Evolutionary conservation across 2,888 invertebrate species (phyloP).

Genomic region (Ectemnius continuus): DNA sequence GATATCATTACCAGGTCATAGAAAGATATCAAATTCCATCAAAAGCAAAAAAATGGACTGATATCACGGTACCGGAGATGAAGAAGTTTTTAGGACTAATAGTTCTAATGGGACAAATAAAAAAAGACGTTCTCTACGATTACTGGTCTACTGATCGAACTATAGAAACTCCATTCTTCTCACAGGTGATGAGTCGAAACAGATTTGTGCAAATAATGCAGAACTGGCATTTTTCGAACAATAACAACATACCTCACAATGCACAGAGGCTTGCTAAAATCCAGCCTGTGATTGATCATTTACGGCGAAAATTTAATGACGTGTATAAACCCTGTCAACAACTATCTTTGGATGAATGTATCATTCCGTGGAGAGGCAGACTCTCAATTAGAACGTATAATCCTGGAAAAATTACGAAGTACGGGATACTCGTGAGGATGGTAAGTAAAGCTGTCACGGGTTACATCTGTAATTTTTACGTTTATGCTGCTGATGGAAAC

Average conservation of each 20-base stretch:
- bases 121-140: constrained; percentile 29
- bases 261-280: constrained; percentile 26
- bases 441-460: constrained; percentile 46
- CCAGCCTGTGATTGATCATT: constrained; percentile 32
- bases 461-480: constrained; percentile 35
- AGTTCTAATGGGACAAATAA: constrained; percentile 34
- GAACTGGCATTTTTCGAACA: constrained; percentile 28
- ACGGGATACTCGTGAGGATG: constrained; percentile 50
- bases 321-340: constrained; percentile 42
- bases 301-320: constrained; percentile 29
- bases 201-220: constrained; percentile 42
- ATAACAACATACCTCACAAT: constrained; percentile 19
- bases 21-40: constrained; percentile 1
- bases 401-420: constrained; percentile 51
- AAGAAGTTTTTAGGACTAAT: constrained; percentile 37
- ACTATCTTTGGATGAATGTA: constrained; percentile 48
- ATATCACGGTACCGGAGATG: constrained; percentile 32
- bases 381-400: constrained; percentile 49
- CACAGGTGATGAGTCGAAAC: constrained; percentile 24
- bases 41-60: constrained; percentile 17
- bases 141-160: constrained; percentile 40
- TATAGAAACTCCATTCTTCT: constrained; percentile 33
- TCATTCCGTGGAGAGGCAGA: constrained; percentile 53
- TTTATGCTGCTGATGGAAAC: background rate
- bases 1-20: constrained; percentile 32